Evolutionary conservation across 2,797 vertebrate genomes (phyloP).

Genomic region (Parauchenoglanis punctatus): DNA sequence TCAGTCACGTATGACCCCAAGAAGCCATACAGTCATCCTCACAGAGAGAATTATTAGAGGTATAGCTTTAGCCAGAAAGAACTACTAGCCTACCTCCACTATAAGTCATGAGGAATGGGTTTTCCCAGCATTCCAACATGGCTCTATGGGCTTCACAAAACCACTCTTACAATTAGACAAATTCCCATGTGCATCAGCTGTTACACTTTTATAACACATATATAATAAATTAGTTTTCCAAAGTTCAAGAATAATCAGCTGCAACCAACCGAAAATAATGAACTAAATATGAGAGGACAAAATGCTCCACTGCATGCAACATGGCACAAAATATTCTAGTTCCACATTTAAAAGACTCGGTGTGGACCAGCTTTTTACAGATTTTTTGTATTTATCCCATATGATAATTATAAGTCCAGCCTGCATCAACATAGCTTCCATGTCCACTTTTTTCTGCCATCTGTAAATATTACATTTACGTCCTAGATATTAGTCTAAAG

Average conservation of each 20-base stretch:
- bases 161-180: background rate
- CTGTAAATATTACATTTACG: background rate
- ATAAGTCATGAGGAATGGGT: background rate
- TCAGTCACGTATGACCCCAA: background rate
- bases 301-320: background rate
- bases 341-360: background rate
- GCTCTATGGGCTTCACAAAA: background rate
- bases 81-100: background rate
- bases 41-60: background rate
- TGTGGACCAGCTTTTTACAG: background rate
- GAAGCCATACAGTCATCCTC: background rate
- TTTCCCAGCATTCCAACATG: background rate
- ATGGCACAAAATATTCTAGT: background rate
- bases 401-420: background rate
- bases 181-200: background rate
- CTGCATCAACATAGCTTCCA: background rate
- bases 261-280: background rate
- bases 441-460: background rate
- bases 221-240: background rate
- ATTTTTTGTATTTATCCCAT: background rate
- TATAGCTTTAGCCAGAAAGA: background rate
- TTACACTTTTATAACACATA: background rate
- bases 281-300: background rate
- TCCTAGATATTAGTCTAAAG: constrained; percentile 6
- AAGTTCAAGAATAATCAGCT: background rate